Evolutionary conservation across 1,140 invertebrate genomes (phyloP), one percentile per base, ranked within the genome.

Genomic region (Conus betulinus): DNA sequence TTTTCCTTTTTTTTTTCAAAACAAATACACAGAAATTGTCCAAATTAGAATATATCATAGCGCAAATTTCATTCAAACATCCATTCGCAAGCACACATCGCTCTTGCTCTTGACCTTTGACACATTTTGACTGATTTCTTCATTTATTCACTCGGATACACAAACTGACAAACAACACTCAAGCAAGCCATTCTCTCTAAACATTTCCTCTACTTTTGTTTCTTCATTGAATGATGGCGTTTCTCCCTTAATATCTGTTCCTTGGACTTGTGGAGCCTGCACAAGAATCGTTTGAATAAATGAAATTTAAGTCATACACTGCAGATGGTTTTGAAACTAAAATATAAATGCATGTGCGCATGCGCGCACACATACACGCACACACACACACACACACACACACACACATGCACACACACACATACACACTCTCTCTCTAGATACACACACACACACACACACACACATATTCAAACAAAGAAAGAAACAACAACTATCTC

Each of bases 191-290:
- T 39, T 25, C n/a, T 25, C 25, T 84, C 25, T 55, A n/a, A 13
- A 84, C 13, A 63, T 74, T 87, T 20, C 85, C 85, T 57, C 85
- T 78, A 11, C 8, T 39, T 39, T 51, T 87, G 84, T 84, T 92
- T 92, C 57, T 90, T 92, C 52, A 91, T 71, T 17, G 91, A 91
- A 88, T 90, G 84, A 27, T 89, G 60, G 57, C 87, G 87, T 78
- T 92, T 92, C 53, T 88, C 78, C 78, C 76, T 84, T 74, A 92
- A 57, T 20, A 87, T 57, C 17, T 82, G 82, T 39, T 87, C 87
- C 39, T 91, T 89, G n/a, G 89, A 87, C 84, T 90, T 91, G 23
- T 60, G 88, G 17, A 88, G 60, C 76, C 91, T 92, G 87, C 20
- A 91, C 85, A 71, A 84, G 84, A 87, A 60, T 87, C 15, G 8